Evolutionary conservation across 2,797 vertebrate species (phyloP), one percentile per base, ranked within the genome.

Genomic region (Thunnus albacares): DNA sequence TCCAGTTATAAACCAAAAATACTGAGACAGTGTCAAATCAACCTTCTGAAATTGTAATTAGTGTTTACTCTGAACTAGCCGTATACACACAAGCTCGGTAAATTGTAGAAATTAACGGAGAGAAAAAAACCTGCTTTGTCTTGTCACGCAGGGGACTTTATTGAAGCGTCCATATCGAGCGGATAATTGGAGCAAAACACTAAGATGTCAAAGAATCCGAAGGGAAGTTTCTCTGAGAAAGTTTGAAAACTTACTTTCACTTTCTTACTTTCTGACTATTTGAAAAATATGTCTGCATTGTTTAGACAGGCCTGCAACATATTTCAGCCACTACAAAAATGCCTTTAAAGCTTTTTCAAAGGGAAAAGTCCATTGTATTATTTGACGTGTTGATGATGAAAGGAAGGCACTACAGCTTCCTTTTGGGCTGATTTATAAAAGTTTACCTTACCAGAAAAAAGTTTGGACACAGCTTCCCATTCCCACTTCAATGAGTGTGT

Each of bases 111-210:
- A 83, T 76, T 76, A 77, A 69, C 26, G 61, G 52, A 73, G 17
- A 53, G 67, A 10, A 51, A 30, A 52, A 56, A 79, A 47, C 26
- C 72, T 70, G 55, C n/a, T 26, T 47, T 22, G 20, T 75, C 56
- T 65, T 14, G 58, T 75, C 60, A 66, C 0, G 3, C 10, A 43
- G 28, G 51, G n/a, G 49, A 35, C 75, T 30, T 17, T n/a, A 62
- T 28, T 47, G 47, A 81, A 18, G 64, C 13, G 66, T 87, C 79
- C 77, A 76, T 55, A 75, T 26, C 38, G 4, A 43, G 65, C 22
- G 43, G 81, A 61, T 89, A 88, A 92, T 82, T 91, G 87, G 81
- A 83, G 84, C 41, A 70, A 86, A 83, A 72, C 20, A 51, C 58
- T 1, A 22, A 63, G n/a, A 70, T 49, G 82, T 78, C 65, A 62